Conservation (phyloP, 2,113 vertebrate species). For the Lampris incognitus region DNA sequence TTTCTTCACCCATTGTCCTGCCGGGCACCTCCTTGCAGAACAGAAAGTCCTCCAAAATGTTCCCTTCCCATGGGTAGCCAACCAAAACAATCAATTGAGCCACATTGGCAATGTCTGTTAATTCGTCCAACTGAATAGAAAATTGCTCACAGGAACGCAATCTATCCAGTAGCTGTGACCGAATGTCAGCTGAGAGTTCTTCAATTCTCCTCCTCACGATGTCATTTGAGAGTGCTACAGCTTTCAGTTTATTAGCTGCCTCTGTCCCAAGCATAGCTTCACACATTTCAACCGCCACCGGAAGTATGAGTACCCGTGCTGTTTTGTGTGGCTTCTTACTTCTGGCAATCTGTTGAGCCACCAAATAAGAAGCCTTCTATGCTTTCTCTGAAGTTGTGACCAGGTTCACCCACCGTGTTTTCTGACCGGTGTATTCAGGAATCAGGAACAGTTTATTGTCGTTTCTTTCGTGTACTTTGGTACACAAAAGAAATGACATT, state of each 20-base stretch:
- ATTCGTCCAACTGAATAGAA: conserved; percentile 26
- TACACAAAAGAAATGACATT: no score
- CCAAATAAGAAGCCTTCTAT: conserved; percentile 12
- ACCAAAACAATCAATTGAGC: conserved; percentile 27
- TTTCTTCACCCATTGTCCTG: conserved; percentile 29
- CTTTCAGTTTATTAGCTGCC: conserved; percentile 7
- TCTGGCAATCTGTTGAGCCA: conserved; percentile 13
- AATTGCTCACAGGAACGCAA: conserved; percentile 15
- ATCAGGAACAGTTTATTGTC: no score
- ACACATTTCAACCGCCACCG: neutral
- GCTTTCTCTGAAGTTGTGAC: conserved; percentile 14
- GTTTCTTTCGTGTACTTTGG: neutral
- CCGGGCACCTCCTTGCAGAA: conserved; percentile 33
- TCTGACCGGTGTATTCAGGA: neutral
- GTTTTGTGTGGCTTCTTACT: no score
- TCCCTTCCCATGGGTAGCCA: conserved; percentile 21
- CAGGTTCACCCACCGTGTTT: conserved; percentile 13
- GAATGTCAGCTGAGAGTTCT: conserved; percentile 23
- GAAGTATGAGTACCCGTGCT: no score
- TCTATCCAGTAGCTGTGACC: conserved; percentile 23
- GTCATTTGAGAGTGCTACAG: conserved; percentile 30
- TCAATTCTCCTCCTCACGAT: conserved; percentile 30
- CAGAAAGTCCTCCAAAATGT: conserved; percentile 26
- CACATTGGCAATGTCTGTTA: conserved; percentile 17
- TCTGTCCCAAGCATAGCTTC: conserved; percentile 6